Percentiles rank a stretch among this genome's conserved stretches.
Evolutionary conservation across 2,888 invertebrate species (phyloP).

Genomic region (Noctuana brunneofusca): DNA sequence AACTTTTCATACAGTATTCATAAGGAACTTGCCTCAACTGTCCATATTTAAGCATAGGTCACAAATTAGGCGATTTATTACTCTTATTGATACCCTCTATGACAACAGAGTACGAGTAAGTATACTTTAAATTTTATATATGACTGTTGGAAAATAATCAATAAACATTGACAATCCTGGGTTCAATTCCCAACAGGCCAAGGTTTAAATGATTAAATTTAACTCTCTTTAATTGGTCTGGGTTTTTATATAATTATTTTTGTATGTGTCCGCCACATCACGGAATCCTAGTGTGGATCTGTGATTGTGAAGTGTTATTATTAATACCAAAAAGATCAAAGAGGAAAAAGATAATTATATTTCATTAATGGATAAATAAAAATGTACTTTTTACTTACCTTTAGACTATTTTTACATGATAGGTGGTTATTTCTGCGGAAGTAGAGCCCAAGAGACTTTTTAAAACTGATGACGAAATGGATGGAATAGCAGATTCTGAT

Average conservation of each 20-base stretch:
- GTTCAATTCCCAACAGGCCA: too few relatives aligned
- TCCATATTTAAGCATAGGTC: conserved; percentile 88
- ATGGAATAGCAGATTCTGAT: conserved; percentile 85
- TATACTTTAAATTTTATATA: background rate
- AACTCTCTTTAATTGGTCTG: too few relatives aligned
- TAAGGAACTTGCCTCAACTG: conserved; percentile 94
- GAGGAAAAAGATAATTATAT: too few relatives aligned
- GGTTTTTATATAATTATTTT: too few relatives aligned
- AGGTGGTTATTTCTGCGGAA: conserved; percentile 94
- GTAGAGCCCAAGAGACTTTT: conserved; percentile 90
- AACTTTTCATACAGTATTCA: conserved; percentile 97
- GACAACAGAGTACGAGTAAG: conserved; percentile 92
- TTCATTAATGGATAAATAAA: too few relatives aligned
- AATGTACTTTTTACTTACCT: background rate
- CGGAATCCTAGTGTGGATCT: too few relatives aligned
- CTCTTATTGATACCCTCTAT: conserved; percentile 97
- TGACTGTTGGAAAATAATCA: background rate
- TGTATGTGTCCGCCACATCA: too few relatives aligned
- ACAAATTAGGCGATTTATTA: conserved; percentile 97
- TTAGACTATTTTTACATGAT: conserved; percentile 35
- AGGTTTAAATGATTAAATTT: too few relatives aligned
- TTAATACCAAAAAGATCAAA: too few relatives aligned
- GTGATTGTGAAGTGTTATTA: too few relatives aligned
- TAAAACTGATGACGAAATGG: conserved; percentile 73
- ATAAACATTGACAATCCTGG: too few relatives aligned